phyloP scores from a whole-genome alignment of 2,888 invertebrate species.

The Agriopis leucophaearia region DNA sequence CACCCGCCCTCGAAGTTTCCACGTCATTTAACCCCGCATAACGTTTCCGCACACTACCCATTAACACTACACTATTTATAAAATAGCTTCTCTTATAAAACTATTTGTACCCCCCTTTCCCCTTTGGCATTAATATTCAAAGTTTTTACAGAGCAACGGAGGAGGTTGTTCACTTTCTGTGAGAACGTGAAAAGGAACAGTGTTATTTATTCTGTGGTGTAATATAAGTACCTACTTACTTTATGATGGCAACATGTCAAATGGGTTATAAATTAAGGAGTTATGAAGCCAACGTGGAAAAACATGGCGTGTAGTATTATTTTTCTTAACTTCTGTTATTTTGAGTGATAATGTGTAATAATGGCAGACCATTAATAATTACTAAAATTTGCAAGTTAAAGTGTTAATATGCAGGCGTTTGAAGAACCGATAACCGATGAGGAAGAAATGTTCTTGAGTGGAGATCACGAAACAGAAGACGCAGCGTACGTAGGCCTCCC shows the following conservation, averaged over 20 bases:
- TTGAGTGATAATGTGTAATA: too few species aligned
- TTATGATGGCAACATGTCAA: neutral
- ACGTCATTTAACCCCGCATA: conserved; percentile 70
- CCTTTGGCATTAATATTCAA: conserved; percentile 68
- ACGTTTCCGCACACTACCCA: conserved; percentile 64
- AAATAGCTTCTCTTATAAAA: conserved; percentile 44
- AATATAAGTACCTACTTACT: neutral
- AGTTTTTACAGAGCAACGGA: conserved; percentile 55
- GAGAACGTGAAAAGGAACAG: conserved; percentile 54
- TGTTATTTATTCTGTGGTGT: conserved; percentile 11
- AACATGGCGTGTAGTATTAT: too few species aligned
- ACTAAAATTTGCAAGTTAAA: too few species aligned
- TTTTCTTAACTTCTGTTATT: too few species aligned
- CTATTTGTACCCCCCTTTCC: conserved; percentile 2
- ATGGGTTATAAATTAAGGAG: too few species aligned
- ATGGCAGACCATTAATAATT: too few species aligned
- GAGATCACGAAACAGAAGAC: too few species aligned
- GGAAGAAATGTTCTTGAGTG: too few species aligned
- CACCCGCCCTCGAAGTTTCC: conserved; percentile 61
- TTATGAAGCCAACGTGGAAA: too few species aligned
- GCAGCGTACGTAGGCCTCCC: too few species aligned
- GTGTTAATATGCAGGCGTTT: too few species aligned
- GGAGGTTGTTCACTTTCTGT: conserved; percentile 52
- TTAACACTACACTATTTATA: conserved; percentile 14
- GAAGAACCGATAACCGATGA: too few species aligned